Evolutionary conservation across 2,113 vertebrate genomes (phyloP).

Genomic region (Pelvicachromis taeniatus): DNA sequence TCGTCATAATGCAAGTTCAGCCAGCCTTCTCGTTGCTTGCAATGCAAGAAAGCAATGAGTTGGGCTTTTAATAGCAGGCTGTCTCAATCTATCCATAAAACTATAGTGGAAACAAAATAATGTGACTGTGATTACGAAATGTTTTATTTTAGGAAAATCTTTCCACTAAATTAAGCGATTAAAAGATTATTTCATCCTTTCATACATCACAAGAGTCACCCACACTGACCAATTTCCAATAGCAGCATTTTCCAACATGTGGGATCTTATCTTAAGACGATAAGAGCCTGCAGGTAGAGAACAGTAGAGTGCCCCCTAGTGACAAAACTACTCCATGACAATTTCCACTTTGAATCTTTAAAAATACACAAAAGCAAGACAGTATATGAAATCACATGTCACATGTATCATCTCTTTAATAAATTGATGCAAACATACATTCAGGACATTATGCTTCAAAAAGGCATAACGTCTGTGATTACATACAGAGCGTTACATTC

Average conservation of each 20-base stretch:
- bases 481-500: conserved; percentile 3
- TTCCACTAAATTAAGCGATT: background rate
- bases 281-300: background rate
- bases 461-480: background rate
- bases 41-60: background rate
- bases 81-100: background rate
- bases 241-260: background rate
- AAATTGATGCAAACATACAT: conserved; percentile 15
- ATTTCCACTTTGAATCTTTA: background rate
- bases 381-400: background rate
- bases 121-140: background rate
- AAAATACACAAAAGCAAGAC: background rate
- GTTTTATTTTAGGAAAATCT: background rate
- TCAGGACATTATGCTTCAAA: background rate
- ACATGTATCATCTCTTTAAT: background rate
- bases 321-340: background rate
- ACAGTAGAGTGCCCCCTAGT: background rate
- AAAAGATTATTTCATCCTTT: background rate
- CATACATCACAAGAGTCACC: background rate
- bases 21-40: background rate
- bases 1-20: background rate
- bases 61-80: background rate
- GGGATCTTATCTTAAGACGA: background rate
- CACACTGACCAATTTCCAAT: background rate
- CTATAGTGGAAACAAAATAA: background rate